Evolutionary conservation across 2,113 vertebrate genomes (phyloP).

Genomic region (Ursus arctos): DNA sequence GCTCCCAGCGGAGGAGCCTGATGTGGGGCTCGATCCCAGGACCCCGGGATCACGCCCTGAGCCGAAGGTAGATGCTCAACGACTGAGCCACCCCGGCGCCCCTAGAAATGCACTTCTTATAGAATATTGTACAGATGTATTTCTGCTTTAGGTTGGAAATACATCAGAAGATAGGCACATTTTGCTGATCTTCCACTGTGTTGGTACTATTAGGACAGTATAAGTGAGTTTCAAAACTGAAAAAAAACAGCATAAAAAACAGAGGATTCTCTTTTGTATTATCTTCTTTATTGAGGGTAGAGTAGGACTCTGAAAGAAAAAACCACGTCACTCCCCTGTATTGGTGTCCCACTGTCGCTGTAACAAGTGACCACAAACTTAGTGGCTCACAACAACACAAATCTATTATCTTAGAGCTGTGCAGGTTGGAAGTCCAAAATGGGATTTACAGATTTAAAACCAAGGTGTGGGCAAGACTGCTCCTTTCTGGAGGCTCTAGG

Average conservation of each 20-base stretch:
- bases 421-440: neutral
- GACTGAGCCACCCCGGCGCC: no score
- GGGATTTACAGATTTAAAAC: neutral
- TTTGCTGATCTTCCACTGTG: neutral
- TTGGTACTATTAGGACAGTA: neutral
- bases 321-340: neutral
- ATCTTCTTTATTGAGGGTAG: neutral
- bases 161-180: neutral
- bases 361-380: conserved; percentile 9
- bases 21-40: no score
- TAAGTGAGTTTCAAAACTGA: neutral
- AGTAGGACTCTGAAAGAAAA: neutral
- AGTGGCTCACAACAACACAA: conserved; percentile 10
- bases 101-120: neutral
- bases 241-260: neutral
- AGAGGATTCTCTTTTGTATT: neutral
- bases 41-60: no score
- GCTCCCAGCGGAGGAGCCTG: no score
- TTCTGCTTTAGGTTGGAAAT: conserved; percentile 3
- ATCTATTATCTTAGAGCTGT: neutral
- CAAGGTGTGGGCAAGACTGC: neutral
- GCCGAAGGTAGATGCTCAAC: no score
- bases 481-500: neutral
- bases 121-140: neutral
- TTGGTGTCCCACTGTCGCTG: neutral